phyloP scores from a whole-genome alignment of 2,797 vertebrate species.

The Echiichthys vipera region DNA sequence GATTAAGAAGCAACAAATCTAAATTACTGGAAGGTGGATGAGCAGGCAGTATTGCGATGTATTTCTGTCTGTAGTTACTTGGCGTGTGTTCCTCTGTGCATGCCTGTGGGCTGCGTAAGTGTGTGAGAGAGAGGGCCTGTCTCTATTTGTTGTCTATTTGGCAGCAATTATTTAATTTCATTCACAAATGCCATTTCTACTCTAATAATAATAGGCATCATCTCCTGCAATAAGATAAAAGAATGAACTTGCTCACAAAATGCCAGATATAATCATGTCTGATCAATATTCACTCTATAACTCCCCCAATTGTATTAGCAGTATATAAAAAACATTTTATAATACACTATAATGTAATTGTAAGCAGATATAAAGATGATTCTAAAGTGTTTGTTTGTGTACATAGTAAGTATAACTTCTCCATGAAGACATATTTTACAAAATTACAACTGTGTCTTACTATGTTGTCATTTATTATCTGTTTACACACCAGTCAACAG shows the following conservation, averaged over 20 bases:
- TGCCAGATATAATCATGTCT: constrained; percentile 11
- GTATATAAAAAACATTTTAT: not conserved
- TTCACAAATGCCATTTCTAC: constrained; percentile 16
- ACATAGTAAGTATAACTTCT: not conserved
- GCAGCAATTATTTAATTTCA: not conserved
- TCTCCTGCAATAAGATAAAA: constrained; percentile 1
- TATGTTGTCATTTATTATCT: not conserved
- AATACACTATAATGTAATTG: not conserved
- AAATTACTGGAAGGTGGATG: constrained; percentile 36
- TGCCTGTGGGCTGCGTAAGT: constrained; percentile 4
- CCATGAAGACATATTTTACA: not conserved
- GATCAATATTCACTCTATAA: not conserved
- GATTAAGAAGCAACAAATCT: constrained; percentile 64
- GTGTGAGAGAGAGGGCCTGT: constrained; percentile 13
- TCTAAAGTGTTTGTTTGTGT: not conserved
- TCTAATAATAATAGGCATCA: constrained; percentile 24
- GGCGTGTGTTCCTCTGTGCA: constrained; percentile 21
- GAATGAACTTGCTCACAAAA: not conserved
- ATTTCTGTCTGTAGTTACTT: constrained; percentile 39
- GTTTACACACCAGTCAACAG: not conserved
- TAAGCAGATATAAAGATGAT: not conserved
- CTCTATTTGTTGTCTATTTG: constrained; percentile 14
- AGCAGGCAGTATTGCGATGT: constrained; percentile 32
- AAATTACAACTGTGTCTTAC: not conserved
- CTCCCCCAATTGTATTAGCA: not conserved